Conservation (phyloP, 2,797 vertebrate genomes). For the Lutjanus campechanus region DNA sequence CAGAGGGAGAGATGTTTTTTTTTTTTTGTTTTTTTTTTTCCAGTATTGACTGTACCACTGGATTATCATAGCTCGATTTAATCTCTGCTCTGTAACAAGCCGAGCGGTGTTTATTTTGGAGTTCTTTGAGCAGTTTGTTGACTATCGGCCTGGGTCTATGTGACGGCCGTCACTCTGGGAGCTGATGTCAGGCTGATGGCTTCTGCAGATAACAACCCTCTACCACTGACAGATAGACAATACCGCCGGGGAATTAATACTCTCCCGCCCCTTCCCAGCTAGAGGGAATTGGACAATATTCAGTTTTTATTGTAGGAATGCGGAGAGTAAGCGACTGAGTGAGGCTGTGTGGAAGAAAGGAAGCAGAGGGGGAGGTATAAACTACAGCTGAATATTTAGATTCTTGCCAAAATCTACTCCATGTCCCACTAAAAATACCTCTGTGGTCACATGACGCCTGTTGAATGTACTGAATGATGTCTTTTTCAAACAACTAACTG, state of each 20-base stretch:
- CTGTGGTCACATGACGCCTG: background rate
- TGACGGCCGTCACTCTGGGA: conserved; percentile 57
- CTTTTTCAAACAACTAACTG: background rate
- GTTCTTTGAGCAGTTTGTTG: conserved; percentile 35
- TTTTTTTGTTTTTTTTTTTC: too few species aligned
- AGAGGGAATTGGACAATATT: conserved; percentile 15
- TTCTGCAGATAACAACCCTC: conserved; percentile 44
- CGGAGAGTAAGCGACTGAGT: background rate
- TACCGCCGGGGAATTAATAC: conserved; percentile 44
- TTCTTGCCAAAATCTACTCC: background rate
- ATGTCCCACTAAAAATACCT: background rate
- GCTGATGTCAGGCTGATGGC: conserved; percentile 55
- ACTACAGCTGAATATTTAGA: background rate
- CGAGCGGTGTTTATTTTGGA: conserved; percentile 43
- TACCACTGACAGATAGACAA: conserved; percentile 36
- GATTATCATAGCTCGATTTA: conserved; percentile 46
- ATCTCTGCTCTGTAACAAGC: conserved; percentile 41
- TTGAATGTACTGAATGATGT: background rate
- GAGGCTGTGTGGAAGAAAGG: background rate
- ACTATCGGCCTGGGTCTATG: conserved; percentile 26
- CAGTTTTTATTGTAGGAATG: conserved; percentile 22
- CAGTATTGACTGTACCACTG: conserved; percentile 9
- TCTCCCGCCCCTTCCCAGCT: background rate
- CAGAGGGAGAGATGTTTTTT: conserved; percentile 20
- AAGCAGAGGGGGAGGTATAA: background rate